phyloP scores from a whole-genome alignment of 1,140 invertebrate genomes.

The Cepaea nemoralis region DNA sequence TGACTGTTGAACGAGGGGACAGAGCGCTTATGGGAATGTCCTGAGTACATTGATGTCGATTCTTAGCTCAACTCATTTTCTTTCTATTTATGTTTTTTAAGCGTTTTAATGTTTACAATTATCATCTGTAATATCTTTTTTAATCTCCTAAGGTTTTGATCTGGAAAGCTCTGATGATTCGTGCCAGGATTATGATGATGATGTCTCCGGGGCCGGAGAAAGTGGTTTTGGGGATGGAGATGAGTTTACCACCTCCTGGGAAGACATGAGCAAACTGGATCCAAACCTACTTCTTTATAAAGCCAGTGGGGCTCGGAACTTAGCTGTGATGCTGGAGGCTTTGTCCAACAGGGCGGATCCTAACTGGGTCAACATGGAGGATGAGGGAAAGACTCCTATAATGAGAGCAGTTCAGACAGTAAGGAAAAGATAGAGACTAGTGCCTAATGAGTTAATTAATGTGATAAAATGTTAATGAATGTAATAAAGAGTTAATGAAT shows the following conservation, averaged over 20 bases:
- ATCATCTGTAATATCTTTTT: too few relatives aligned
- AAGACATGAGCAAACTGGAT: slow-evolving; percentile 78
- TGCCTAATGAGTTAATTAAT: too few relatives aligned
- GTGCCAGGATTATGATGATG: slow-evolving; percentile 24
- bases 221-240: slow-evolving; percentile 54
- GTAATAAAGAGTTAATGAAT: too few relatives aligned
- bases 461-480: too few relatives aligned
- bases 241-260: slow-evolving; percentile 64
- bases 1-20: too few relatives aligned
- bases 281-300: slow-evolving; percentile 84
- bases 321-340: slow-evolving; percentile 90
- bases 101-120: too few relatives aligned
- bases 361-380: slow-evolving; percentile 80
- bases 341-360: slow-evolving; percentile 86
- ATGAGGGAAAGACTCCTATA: slow-evolving; percentile 80
- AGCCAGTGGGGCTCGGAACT: slow-evolving; percentile 84
- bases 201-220: slow-evolving; percentile 52
- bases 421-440: too few relatives aligned
- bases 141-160: slow-evolving; percentile 8
- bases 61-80: too few relatives aligned
- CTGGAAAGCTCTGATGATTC: slow-evolving; percentile 36
- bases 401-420: slow-evolving; percentile 88
- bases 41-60: too few relatives aligned
- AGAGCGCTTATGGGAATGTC: too few relatives aligned
- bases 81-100: too few relatives aligned